Evolutionary conservation across 2,113 vertebrate species (phyloP), one percentile per base, ranked within the genome.

Genomic region (Scytalopus superciliaris): DNA sequence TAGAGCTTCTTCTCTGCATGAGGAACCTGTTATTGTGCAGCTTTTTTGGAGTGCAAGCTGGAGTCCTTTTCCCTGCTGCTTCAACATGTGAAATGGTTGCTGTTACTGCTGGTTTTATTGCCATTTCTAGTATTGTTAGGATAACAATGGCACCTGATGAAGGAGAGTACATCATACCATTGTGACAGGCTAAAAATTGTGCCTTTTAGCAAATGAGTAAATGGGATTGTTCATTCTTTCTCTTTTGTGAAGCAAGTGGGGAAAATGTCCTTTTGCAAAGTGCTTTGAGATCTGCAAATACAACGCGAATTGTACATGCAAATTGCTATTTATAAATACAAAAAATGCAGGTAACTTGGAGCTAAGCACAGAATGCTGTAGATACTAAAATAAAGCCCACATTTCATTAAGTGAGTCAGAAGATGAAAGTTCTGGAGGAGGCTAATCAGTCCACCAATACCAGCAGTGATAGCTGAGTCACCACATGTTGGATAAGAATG

Each of bases 151-250:
- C 25, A 47, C 64, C 68, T 87, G 86, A 72, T 92, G 49, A 68
- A 62, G 75, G 56, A 55, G 27, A 73, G 52, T n/a, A 52, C 17
- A 52, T 67, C 42, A 27, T 37, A 19, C 28, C 23, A 4, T 40
- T 78, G 52, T 21, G 56, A 59, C 0, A 4, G 40, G 44, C 64
- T 95, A 44, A 81, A 83, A 88, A 42, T 45, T 13, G 73, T 74
- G 79, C 35, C 7, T 96, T 95, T 92, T 83, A 87, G 63, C 68
- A 74, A 95, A 84, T 87, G 52, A 91, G 60, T 68, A 75, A 78
- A 89, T 78, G 35, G 44, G 17, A 47, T 52, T 56, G 25, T 52
- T 92, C 42, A 7, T 63, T 70, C 59, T 45, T 68, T 44, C 44
- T 67, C 4, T 40, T 85, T 72, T 64, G 40, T 1, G 5, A 78